Evolutionary conservation across 1,140 invertebrate genomes (phyloP), one percentile per base, ranked within the genome.

Genomic region (Bradynema listronoti): DNA sequence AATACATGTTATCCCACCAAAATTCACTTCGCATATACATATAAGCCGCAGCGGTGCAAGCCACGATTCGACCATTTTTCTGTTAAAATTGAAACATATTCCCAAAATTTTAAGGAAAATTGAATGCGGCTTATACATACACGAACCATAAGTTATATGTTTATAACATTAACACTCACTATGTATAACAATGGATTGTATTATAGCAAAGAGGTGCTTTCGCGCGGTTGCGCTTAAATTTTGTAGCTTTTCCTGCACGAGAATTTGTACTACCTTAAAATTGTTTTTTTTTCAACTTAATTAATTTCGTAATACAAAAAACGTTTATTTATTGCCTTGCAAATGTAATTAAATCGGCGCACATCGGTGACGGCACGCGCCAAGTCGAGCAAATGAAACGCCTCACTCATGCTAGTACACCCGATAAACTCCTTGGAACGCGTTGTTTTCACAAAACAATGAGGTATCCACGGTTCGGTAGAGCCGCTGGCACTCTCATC

Each of bases 301-400:
- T 34, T 58, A 58, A n/a, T 39, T 19, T n/a, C 30, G n/a, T n/a
- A n/a, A n/a, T n/a, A n/a, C n/a, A n/a, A n/a, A n/a, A n/a, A n/a
- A n/a, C n/a, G n/a, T n/a, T n/a, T n/a, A n/a, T 63, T 14, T 25
- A 55, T 62, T 69, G 83, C 82, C 75, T 91, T 90, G 73, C 89
- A 91, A 68, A 95, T 91, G 80, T 95, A 98, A 79, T 93, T 92
- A 80, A 96, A 95, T 52, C 92, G 83, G 51, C 90, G 84, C 14
- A 88, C 87, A 80, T 98, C 91, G 55, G 87, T 86, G 30, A 94
- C 90, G 2, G 92, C 91, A 59, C 88, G 89, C 54, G 88, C 85
- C 81, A 96, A 91, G 80, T 97, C 92, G 39, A 97, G 80, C 57
- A 88, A 85, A 73, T 90, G 88, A 16, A 98, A 86, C 1, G 90